These are phyloP conservation scores for Mastigias papua DNA, from an alignment of 30 jellyfish, hydroid and myxozoan species.

Conservation along the genomic window DNA sequence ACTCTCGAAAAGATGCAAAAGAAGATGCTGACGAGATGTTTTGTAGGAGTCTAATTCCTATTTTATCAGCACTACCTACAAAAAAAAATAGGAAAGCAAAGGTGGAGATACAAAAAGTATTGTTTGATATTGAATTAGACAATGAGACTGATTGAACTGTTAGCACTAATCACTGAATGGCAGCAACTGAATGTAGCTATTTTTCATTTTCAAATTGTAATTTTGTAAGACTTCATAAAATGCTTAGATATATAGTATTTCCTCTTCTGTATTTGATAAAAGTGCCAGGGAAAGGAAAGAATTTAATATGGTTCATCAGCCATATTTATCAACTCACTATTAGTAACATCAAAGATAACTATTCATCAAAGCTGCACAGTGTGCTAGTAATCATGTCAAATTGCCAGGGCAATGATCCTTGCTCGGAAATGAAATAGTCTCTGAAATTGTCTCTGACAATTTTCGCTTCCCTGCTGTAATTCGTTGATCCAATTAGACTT, in stretches of 20 bases:
- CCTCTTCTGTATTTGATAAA: too few species aligned
- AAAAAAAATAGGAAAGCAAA: conserved; percentile 26
- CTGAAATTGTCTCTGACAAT: conserved; percentile 72
- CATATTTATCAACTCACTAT: too few species aligned
- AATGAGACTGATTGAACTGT: too few species aligned
- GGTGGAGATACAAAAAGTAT: conserved; percentile 22
- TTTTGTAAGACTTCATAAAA: too few species aligned
- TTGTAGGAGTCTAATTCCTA: not conserved
- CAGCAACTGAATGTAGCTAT: too few species aligned
- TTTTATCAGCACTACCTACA: conserved; percentile 4
- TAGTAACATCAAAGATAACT: too few species aligned
- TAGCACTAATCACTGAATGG: too few species aligned
- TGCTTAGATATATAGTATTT: not conserved
- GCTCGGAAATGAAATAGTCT: conserved; percentile 66
- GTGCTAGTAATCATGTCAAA: not conserved
- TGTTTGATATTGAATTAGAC: not conserved
- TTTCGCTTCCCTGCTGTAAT: conserved; percentile 69
- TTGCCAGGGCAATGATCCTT: conserved; percentile 79
- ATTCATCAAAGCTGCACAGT: not conserved
- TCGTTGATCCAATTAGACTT: conserved; percentile 51
- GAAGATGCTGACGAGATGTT: not conserved
- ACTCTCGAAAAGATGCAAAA: not conserved
- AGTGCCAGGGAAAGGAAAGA: too few species aligned
- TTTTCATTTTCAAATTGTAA: too few species aligned
- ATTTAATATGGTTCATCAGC: not conserved